Evolutionary conservation across 2,113 vertebrate species (phyloP).

Genomic region (Melanerpes aurifrons): DNA sequence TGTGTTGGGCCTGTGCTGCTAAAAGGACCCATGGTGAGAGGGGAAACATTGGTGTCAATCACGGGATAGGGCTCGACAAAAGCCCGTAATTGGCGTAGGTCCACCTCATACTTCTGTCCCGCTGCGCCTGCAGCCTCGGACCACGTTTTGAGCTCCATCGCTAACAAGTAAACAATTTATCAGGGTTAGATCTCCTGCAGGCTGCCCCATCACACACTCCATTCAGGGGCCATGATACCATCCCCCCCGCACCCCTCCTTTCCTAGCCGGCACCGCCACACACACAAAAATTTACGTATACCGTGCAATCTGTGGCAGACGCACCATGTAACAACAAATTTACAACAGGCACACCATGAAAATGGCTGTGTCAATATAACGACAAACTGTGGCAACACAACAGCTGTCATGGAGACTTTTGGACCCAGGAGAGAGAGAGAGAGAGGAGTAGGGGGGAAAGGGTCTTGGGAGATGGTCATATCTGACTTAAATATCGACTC

Average conservation of each 20-base stretch:
- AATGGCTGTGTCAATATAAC: slow-evolving; percentile 89
- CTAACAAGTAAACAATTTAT: slow-evolving; percentile 92
- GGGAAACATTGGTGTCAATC: slow-evolving; percentile 90
- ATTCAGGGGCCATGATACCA: slow-evolving; percentile 78
- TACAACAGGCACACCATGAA: slow-evolving; percentile 88
- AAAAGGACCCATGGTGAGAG: slow-evolving; percentile 88
- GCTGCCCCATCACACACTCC: slow-evolving; percentile 81
- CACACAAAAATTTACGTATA: slow-evolving; percentile 87
- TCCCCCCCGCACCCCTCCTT: slow-evolving; percentile 29
- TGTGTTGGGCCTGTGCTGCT: slow-evolving; percentile 82
- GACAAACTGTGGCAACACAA: slow-evolving; percentile 78
- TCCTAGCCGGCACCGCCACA: slow-evolving; percentile 76
- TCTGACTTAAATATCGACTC: slow-evolving; percentile 32
- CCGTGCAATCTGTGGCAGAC: slow-evolving; percentile 88
- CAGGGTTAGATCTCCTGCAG: slow-evolving; percentile 85
- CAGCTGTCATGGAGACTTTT: slow-evolving; percentile 78
- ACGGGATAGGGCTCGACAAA: slow-evolving; percentile 80
- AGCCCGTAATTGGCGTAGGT: slow-evolving; percentile 88
- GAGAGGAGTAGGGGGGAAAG: neutral
- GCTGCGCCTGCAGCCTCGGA: slow-evolving; percentile 77
- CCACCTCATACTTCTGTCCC: slow-evolving; percentile 86
- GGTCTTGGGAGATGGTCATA: slow-evolving; percentile 41
- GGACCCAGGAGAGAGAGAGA: slow-evolving; percentile 53
- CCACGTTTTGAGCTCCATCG: slow-evolving; percentile 77
- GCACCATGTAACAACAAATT: slow-evolving; percentile 90